Percentiles rank a stretch among this genome's conserved stretches.
These are phyloP conservation scores for Lepidocolaptes lacrymiger DNA, from an alignment of 2,797 vertebrate species.

Conservation along the genomic window DNA sequence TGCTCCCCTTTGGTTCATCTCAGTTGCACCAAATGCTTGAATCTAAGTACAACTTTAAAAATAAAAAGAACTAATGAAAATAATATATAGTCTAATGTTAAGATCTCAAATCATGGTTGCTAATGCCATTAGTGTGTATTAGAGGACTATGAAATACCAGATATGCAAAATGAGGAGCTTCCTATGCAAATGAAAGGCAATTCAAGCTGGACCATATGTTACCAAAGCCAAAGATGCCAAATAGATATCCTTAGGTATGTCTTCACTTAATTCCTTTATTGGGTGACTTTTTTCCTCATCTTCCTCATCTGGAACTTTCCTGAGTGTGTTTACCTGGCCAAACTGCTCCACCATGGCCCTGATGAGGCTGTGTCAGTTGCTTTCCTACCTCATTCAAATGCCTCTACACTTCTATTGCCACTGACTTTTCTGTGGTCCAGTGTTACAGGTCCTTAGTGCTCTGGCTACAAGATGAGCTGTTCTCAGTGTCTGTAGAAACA, in stretches of 20 bases:
- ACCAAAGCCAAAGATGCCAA: background rate
- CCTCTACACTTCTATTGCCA: rapidly evolving
- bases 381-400: background rate
- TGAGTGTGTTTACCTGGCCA: background rate
- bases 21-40: background rate
- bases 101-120: background rate
- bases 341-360: rapidly evolving
- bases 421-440: background rate
- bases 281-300: background rate
- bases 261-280: background rate
- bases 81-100: background rate
- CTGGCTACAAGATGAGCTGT: rapidly evolving
- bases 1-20: background rate
- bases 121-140: background rate
- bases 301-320: background rate
- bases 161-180: background rate
- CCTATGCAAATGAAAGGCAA: background rate
- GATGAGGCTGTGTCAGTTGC: background rate
- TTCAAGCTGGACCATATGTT: background rate
- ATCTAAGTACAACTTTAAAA: background rate
- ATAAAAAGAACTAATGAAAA: background rate
- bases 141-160: background rate
- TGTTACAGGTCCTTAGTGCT: background rate
- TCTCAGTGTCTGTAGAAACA: background rate
- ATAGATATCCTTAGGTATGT: background rate